Evolutionary conservation across 1,140 invertebrate genomes (phyloP), one percentile per base, ranked within the genome.

Genomic region (Drosophila melanica): DNA sequence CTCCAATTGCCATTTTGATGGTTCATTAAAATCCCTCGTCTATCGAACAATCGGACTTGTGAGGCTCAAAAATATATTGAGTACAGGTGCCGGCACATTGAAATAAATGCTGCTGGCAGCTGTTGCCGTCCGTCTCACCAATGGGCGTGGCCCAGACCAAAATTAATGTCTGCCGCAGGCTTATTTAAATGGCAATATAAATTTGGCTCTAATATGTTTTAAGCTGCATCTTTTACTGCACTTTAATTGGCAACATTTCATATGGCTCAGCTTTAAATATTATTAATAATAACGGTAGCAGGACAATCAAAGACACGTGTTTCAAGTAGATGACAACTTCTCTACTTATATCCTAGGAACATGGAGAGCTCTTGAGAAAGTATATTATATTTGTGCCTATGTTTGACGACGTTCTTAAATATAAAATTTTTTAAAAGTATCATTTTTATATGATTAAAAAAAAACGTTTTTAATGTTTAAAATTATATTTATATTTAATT

Each of bases 1-100:
- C 62, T 70, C 50, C 81, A 81, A 85, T 81, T 72, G 78, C 81
- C 78, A 37, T 76, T 58, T 86, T 79, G 81, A 82, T 86, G 82
- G 81, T 76, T 86, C 81, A 81, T 87, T 86, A 73, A 81, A 81
- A 87, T 87, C 23, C 45, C 30, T 35, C 79, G 57, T 50, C 72
- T 60, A 44, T 58, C 60, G 37, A 69, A 51, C 75, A 82, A 48
- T 74, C 62, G 60, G 63, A 65, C 77, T 20, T n/a, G 12, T 11
- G 20, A 11, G 18, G n/a, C n/a, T 14, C 4, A 41, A 75, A 59
- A 84, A 81, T 86, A 77, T 77, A 81, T 86, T 37, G 68, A 45
- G 33, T 50, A 20, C 80, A 60, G 64, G 64, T 63, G 74, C 23
- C 57, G 18, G 39, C 60, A 45, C 54, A 84, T 69, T 67, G 18